Evolutionary conservation across 2,888 invertebrate genomes (phyloP).

Genomic region (Stomorhina lunata): DNA sequence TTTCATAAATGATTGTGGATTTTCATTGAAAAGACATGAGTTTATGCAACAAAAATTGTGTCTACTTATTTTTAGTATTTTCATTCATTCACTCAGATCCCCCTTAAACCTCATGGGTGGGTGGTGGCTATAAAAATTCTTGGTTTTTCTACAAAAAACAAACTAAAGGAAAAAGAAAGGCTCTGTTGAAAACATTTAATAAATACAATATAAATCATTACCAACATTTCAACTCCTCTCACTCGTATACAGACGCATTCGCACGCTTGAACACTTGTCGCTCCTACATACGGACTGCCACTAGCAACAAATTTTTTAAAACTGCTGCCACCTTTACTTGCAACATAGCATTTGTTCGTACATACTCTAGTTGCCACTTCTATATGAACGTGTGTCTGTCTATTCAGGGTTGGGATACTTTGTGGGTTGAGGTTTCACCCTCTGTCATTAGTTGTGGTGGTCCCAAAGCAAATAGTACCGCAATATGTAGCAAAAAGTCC

Average conservation of each 20-base stretch:
- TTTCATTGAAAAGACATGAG: background rate
- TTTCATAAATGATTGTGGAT: conserved; percentile 35
- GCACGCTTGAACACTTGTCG: conserved; percentile 40
- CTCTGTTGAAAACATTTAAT: conserved; percentile 78
- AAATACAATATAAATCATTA: conserved; percentile 79
- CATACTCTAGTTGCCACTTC: conserved; percentile 31
- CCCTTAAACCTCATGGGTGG: background rate
- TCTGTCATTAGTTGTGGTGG: conserved; percentile 33
- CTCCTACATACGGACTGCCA: background rate
- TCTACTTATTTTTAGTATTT: too few species aligned
- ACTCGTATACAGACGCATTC: conserved; percentile 59
- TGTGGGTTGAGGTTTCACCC: background rate
- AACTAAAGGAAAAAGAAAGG: conserved; percentile 35
- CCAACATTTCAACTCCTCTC: conserved; percentile 68
- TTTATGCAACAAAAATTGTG: conserved; percentile 25
- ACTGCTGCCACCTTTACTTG: background rate
- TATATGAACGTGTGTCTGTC: too few species aligned
- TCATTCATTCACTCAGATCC: background rate
- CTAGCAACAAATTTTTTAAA: background rate
- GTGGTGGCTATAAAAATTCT: conserved; percentile 37
- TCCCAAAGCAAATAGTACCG: conserved; percentile 33
- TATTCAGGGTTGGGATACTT: background rate
- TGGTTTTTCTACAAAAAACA: conserved; percentile 8
- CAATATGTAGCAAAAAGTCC: background rate
- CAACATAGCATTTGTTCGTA: too few species aligned